phyloP scores from a whole-genome alignment of 1,140 invertebrate species.

The Lasioglossum baleicum region DNA sequence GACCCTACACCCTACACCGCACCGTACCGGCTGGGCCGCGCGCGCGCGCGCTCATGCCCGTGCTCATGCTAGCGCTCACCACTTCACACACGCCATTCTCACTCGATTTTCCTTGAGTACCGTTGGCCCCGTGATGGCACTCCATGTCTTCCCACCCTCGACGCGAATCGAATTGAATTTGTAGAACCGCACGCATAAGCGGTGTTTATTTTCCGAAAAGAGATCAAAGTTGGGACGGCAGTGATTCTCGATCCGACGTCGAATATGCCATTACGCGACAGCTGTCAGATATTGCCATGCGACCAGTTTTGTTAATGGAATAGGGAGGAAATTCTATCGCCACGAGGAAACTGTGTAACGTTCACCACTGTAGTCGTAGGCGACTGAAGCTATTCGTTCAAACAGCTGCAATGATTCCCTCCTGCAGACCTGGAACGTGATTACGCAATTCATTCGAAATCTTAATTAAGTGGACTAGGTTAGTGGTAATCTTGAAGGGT shows the following conservation, averaged over 20 bases:
- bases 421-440: too few species aligned
- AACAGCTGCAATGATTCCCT: too few species aligned
- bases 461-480: too few species aligned
- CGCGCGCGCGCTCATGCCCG: neutral
- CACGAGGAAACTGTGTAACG: too few species aligned
- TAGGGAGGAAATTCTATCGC: too few species aligned
- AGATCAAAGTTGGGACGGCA: neutral
- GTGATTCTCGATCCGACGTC: neutral
- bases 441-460: too few species aligned
- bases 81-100: conserved; percentile 52
- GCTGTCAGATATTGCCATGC: too few species aligned
- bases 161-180: conserved; percentile 36
- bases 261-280: neutral
- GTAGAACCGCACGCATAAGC: conserved; percentile 28
- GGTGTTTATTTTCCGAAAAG: conserved; percentile 6
- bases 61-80: conserved; percentile 6
- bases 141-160: conserved; percentile 16
- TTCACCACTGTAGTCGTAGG: too few species aligned
- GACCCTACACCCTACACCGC: neutral
- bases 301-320: too few species aligned
- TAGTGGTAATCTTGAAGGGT: too few species aligned
- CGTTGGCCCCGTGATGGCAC: conserved; percentile 51
- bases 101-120: conserved; percentile 62
- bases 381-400: too few species aligned
- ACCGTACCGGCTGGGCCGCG: too few species aligned